Base-by-base conservation (phyloP, 2,888 invertebrate genomes). In the Disparrhopalites patrizii region DNA sequence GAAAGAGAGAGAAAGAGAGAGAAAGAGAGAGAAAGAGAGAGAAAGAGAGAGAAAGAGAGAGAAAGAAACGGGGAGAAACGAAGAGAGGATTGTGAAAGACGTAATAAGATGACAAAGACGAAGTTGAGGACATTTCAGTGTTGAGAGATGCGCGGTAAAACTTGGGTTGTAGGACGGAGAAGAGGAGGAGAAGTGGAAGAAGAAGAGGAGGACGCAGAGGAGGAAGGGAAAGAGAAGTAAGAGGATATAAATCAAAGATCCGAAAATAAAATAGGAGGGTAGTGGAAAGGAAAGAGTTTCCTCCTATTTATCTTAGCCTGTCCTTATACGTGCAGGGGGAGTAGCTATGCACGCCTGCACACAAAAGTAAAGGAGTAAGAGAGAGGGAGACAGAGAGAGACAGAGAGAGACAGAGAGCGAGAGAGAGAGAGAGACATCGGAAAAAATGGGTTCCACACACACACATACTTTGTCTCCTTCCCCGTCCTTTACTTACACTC, bases 161-260 rank as follows among this genome's bases (percentile, higher is more conserved):
- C n/a, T n/a, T n/a, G n/a, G n/a, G n/a, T n/a, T n/a, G n/a, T n/a
- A n/a, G n/a, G n/a, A n/a, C n/a, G n/a, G n/a, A n/a, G n/a, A n/a
- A n/a, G n/a, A n/a, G n/a, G n/a, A n/a, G n/a, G n/a, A n/a, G n/a
- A n/a, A n/a, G n/a, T n/a, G n/a, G n/a, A n/a, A n/a, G n/a, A n/a
- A n/a, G n/a, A n/a, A n/a, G n/a, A n/a, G 25, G 31, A 15, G 55
- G 13, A 30, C 2, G 28, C 4, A 28, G 55, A n/a, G n/a, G n/a
- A n/a, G n/a, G n/a, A n/a, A n/a, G n/a, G n/a, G 55, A 27, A 51
- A 62, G 28, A 62, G 36, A 62, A 62, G 51, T 50, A 38, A 10
- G 18, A 20, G 38, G 18, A 54, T 52, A 72, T 72, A 72, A 72
- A 72, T 72, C 72, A 72, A 72, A 71, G 69, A 69, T 70, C 69